phyloP scores from a whole-genome alignment of 2,888 invertebrate species.

The Euspilapteryx auroguttella region DNA sequence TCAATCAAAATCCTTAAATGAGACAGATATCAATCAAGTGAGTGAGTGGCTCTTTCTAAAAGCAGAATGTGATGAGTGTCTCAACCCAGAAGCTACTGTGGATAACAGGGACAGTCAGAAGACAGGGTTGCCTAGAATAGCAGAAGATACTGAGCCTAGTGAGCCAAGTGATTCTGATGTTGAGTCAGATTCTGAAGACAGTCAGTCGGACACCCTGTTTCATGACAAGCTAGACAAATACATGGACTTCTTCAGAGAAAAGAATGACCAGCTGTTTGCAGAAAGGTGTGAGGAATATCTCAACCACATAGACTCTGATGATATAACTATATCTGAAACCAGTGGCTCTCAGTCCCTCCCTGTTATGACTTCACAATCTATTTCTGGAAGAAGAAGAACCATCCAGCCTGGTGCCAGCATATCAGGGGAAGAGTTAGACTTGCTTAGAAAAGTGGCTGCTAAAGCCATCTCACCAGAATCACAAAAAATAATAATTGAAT shows the following conservation, averaged over 20 bases:
- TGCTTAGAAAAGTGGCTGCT: conserved; percentile 62
- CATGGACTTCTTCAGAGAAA: conserved; percentile 71
- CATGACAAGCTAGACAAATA: conserved; percentile 71
- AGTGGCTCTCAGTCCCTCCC: conserved; percentile 52
- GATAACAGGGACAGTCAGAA: conserved; percentile 46
- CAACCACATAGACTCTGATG: conserved; percentile 51
- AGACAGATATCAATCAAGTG: conserved; percentile 71
- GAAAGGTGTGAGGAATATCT: conserved; percentile 65
- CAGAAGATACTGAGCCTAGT: conserved; percentile 60
- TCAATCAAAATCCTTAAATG: conserved; percentile 68
- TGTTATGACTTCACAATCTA: conserved; percentile 48
- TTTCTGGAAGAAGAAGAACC: conserved; percentile 54
- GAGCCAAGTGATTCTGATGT: conserved; percentile 64
- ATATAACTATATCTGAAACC: conserved; percentile 51
- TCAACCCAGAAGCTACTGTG: conserved; percentile 57
- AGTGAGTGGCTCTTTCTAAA: conserved; percentile 83
- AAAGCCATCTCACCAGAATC: conserved; percentile 55
- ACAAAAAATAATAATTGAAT: conserved; percentile 57
- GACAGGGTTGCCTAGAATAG: conserved; percentile 48
- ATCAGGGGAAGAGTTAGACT: conserved; percentile 60
- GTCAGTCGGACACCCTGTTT: conserved; percentile 66
- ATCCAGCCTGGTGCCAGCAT: conserved; percentile 65
- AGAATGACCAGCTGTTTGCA: conserved; percentile 69
- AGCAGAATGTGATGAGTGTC: conserved; percentile 85
- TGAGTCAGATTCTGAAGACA: conserved; percentile 62